A percentile compares a stretch with the other conserved stretches of the same genome.
Evolutionary conservation across 1,140 invertebrate genomes (phyloP).

Genomic region (Drosophila sechellia): DNA sequence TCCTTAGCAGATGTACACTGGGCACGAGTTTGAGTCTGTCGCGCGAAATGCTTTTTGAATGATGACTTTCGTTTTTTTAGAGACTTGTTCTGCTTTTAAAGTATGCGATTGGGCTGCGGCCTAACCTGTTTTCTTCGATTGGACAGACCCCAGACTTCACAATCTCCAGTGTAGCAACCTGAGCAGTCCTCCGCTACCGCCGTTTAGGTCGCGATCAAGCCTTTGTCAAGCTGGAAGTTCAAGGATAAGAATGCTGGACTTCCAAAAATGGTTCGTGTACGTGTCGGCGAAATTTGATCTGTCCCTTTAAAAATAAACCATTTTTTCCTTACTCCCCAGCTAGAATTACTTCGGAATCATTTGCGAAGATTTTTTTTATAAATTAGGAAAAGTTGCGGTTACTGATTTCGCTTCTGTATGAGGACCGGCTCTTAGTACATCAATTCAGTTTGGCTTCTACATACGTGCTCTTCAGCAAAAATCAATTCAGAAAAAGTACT

Average conservation of each 20-base stretch:
- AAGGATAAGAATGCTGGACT: constrained; percentile 65
- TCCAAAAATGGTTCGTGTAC: constrained; percentile 40
- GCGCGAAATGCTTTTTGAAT: constrained; percentile 58
- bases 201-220: constrained; percentile 35
- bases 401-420: constrained; percentile 64
- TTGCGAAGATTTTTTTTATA: constrained; percentile 21
- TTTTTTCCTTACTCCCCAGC: constrained; percentile 48
- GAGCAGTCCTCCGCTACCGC: constrained; percentile 27
- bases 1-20: constrained; percentile 60
- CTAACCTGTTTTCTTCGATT: constrained; percentile 70
- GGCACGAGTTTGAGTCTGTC: constrained; percentile 45
- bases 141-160: constrained; percentile 14
- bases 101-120: constrained; percentile 35
- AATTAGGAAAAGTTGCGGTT: constrained; percentile 47
- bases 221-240: constrained; percentile 74
- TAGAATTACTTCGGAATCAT: constrained; percentile 62
- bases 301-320: constrained; percentile 36
- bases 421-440: background rate
- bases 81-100: constrained; percentile 41
- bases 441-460: constrained; percentile 15
- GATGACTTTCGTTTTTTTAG: constrained; percentile 60
- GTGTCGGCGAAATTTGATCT: constrained; percentile 66
- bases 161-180: constrained; percentile 36
- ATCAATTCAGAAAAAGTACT: no score
- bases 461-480: no score